A percentile compares a stretch with the other conserved stretches of the same genome.
Evolutionary conservation across 2,888 invertebrate genomes (phyloP).

Genomic region (Gryllus longicercus): DNA sequence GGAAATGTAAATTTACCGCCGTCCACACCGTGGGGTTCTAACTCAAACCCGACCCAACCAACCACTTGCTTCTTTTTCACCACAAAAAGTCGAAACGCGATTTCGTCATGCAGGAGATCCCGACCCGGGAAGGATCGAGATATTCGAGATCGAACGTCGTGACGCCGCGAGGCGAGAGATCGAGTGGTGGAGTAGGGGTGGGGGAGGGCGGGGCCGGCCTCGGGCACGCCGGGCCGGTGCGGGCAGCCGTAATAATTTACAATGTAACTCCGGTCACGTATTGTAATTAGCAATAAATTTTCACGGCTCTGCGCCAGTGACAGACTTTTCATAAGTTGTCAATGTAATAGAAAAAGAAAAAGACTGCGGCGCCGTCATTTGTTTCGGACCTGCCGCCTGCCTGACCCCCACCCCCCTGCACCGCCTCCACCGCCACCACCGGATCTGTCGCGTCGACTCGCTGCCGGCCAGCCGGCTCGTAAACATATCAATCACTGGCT

Average conservation of each 20-base stretch:
- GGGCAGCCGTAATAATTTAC: neutral
- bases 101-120: neutral
- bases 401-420: neutral
- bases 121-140: neutral
- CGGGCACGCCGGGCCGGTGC: neutral
- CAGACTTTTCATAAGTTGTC: slow-evolving; percentile 17
- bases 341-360: slow-evolving; percentile 17
- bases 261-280: slow-evolving; percentile 1
- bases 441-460: neutral
- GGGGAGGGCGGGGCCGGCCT: neutral
- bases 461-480: neutral
- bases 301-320: neutral
- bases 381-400: neutral
- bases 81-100: neutral
- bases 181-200: slow-evolving; percentile 1
- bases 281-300: slow-evolving; percentile 10
- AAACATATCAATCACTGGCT: slow-evolving; percentile 6
- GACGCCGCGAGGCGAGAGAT: slow-evolving; percentile 2
- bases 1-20: neutral
- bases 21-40: neutral
- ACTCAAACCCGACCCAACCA: neutral
- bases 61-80: neutral
- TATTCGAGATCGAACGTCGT: neutral
- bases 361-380: neutral
- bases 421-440: neutral